These are phyloP conservation scores for Formica selysi DNA, from an alignment of 1,140 invertebrate genomes.

Conservation along the genomic window DNA sequence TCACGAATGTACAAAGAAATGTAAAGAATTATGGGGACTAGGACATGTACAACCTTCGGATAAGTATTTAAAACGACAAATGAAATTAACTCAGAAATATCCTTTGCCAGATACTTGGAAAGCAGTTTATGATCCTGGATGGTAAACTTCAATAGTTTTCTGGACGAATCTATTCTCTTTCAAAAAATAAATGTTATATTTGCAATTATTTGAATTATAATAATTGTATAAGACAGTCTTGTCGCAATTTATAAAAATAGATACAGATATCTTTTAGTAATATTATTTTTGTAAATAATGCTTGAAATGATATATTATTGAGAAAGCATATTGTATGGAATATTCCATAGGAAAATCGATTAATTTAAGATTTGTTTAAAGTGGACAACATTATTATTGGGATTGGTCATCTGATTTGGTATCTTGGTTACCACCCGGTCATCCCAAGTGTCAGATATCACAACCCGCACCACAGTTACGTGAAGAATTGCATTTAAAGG, in stretches of 20 bases:
- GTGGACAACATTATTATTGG: conserved; percentile 98
- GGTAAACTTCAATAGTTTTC: conserved; percentile 86
- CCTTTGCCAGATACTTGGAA: conserved; percentile 97
- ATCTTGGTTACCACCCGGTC: conserved; percentile 96
- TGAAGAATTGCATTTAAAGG: conserved; percentile 88
- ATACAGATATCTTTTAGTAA: neutral
- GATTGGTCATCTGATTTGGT: conserved; percentile 96
- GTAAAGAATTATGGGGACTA: conserved; percentile 95
- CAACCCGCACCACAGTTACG: conserved; percentile 94
- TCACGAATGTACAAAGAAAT: conserved; percentile 96
- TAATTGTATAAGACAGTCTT: neutral
- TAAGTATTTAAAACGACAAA: conserved; percentile 91
- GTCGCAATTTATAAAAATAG: conserved; percentile 20
- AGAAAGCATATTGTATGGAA: neutral
- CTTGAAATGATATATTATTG: neutral
- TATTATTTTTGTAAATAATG: neutral
- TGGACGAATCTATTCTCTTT: neutral
- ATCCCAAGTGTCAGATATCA: conserved; percentile 94
- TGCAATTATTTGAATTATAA: neutral
- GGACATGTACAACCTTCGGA: conserved; percentile 91
- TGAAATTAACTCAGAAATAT: conserved; percentile 94
- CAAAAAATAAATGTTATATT: neutral
- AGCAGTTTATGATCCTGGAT: conserved; percentile 96
- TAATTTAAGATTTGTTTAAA: conserved; percentile 77
- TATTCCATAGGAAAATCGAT: conserved; percentile 1